Conservation (phyloP, 2,113 vertebrate species). For the Cricetomys ansorgei region DNA sequence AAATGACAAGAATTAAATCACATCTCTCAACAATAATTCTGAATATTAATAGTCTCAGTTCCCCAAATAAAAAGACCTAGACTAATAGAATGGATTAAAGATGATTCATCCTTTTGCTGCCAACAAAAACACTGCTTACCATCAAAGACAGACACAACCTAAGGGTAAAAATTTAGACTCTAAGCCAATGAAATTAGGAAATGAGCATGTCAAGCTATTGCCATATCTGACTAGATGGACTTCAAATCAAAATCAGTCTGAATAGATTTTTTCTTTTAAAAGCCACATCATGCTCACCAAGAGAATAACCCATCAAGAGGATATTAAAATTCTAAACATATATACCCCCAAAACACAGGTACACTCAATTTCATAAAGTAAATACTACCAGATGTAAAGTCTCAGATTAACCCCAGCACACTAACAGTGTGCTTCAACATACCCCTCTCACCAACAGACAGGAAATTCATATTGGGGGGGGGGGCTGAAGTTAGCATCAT, state of each 20-base stretch:
- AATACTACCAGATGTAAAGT: not conserved
- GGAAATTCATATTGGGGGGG: not conserved
- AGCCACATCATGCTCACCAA: not conserved
- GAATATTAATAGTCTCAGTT: not conserved
- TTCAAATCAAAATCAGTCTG: not conserved
- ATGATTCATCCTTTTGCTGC: not conserved
- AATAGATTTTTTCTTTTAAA: not conserved
- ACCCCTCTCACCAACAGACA: not conserved
- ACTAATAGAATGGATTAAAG: not conserved
- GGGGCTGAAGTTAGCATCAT: not conserved
- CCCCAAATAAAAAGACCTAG: not conserved
- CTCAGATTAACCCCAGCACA: too few relatives aligned
- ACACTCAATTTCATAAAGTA: not conserved
- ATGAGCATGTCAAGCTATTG: not conserved
- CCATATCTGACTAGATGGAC: not conserved
- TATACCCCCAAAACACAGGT: not conserved
- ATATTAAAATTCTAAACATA: not conserved
- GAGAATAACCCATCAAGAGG: not conserved
- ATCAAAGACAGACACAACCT: not conserved
- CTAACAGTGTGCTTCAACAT: not conserved
- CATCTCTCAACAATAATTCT: not conserved
- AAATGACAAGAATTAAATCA: not conserved
- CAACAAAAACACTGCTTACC: not conserved
- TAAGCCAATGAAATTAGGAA: not conserved
- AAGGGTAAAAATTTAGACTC: not conserved